A percentile compares a stretch with the other conserved stretches of the same genome.
These are phyloP conservation scores for Lumbricus terrestris DNA, from an alignment of 2,888 invertebrate genomes.

Conservation along the genomic window DNA sequence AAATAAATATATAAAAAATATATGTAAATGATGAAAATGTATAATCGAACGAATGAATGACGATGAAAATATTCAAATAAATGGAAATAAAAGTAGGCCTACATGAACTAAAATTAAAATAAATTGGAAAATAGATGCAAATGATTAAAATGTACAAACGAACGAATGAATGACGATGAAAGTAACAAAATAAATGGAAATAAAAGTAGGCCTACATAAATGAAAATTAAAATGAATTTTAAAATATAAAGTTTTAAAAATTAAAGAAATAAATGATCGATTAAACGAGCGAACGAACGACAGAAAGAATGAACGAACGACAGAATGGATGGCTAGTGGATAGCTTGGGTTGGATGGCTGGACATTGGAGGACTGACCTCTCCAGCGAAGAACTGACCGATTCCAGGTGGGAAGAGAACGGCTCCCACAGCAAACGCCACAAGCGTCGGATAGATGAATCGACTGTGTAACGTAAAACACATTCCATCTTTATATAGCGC, in stretches of 20 bases:
- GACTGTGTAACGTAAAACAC: slow-evolving; percentile 65
- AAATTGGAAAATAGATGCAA: no score
- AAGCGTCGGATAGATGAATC: slow-evolving; percentile 91
- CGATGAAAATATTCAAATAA: no score
- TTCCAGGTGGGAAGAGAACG: slow-evolving; percentile 84
- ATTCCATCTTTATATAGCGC: neutral
- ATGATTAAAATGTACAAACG: neutral
- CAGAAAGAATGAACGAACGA: neutral
- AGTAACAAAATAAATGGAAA: no score
- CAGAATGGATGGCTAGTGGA: neutral
- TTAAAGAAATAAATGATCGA: no score
- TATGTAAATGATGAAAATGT: no score
- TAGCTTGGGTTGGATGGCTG: neutral
- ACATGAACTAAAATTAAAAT: no score
- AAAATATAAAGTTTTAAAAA: no score
- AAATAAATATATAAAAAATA: neutral
- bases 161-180: neutral
- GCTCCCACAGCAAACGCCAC: slow-evolving; percentile 81
- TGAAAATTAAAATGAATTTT: no score
- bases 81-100: no score
- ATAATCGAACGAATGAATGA: neutral
- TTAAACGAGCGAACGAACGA: neutral
- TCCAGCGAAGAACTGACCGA: slow-evolving; percentile 76
- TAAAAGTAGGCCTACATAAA: no score
- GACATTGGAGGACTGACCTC: slow-evolving; percentile 52